Conservation (phyloP, 2,888 invertebrate genomes). For the Cryptophagus acutangulus region DNA sequence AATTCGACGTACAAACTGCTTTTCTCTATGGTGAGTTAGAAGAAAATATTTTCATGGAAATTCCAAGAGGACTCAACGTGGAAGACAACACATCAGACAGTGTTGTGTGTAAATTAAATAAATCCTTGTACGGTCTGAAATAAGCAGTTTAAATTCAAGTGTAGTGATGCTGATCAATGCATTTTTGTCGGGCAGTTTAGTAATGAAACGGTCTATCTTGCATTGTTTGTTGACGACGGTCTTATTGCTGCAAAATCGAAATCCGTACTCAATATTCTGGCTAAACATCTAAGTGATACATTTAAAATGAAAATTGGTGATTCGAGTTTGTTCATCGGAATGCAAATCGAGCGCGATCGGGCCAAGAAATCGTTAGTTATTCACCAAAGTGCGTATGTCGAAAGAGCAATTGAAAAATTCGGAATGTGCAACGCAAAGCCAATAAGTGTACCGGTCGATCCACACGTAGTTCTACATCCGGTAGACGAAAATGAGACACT, state of each 20-base stretch:
- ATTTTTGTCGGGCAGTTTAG: too few species aligned
- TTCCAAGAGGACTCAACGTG: conserved; percentile 12
- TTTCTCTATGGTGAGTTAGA: conserved; percentile 15
- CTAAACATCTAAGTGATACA: too few species aligned
- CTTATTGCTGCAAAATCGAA: too few species aligned
- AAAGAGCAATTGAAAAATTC: conserved; percentile 11
- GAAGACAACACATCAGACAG: conserved; percentile 1
- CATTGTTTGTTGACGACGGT: too few species aligned
- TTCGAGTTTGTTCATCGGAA: conserved; percentile 12
- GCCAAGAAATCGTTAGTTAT: conserved; percentile 12
- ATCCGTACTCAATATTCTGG: too few species aligned
- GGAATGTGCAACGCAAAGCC: conserved; percentile 10
- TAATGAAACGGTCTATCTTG: too few species aligned
- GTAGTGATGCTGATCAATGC: conserved; percentile 32
- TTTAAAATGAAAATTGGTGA: conserved; percentile 13
- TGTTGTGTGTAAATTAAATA: conserved; percentile 12
- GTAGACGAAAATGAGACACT: conserved; percentile 21
- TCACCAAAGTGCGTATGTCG: conserved; percentile 10
- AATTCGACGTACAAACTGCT: conserved; percentile 19
- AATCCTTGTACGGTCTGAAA: conserved; percentile 16
- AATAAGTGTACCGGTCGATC: conserved; percentile 11
- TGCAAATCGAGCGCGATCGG: conserved; percentile 13
- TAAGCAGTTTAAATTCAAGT: too few species aligned
- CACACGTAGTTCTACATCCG: conserved; percentile 5
- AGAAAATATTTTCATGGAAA: conserved; percentile 10